Percentiles rank a stretch among this genome's conserved stretches.
These are phyloP conservation scores for Drosophila neotestacea DNA, from an alignment of 2,888 invertebrate genomes.

Conservation along the genomic window DNA sequence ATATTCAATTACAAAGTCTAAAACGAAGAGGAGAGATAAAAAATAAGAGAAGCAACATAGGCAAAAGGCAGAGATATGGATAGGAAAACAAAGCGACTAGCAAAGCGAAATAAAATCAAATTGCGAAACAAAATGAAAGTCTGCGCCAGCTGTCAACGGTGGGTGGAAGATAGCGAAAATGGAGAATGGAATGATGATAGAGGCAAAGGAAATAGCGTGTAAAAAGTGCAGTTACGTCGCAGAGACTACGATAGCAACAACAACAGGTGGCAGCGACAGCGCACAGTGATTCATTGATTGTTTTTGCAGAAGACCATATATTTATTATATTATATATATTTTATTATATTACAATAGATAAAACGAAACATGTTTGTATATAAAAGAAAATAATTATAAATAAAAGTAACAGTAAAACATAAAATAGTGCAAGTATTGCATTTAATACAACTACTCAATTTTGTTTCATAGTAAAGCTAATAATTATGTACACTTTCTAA, in stretches of 20 bases:
- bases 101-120: constrained; percentile 65
- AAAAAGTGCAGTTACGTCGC: constrained; percentile 41
- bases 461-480: too few species aligned
- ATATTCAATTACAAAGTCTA: constrained; percentile 73
- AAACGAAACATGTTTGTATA: neutral
- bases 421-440: too few species aligned
- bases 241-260: constrained; percentile 27
- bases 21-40: constrained; percentile 24
- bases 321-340: too few species aligned
- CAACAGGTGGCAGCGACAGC: constrained; percentile 66
- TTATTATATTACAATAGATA: too few species aligned
- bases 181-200: constrained; percentile 5
- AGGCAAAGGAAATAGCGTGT: constrained; percentile 41
- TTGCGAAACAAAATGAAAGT: constrained; percentile 59
- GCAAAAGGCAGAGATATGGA: constrained; percentile 8
- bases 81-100: constrained; percentile 38
- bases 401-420: too few species aligned
- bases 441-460: too few species aligned
- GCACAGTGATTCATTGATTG: constrained; percentile 33
- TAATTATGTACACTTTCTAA: too few species aligned
- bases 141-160: constrained; percentile 40
- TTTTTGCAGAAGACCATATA: neutral
- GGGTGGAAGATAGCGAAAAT: constrained; percentile 6
- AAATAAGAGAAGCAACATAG: constrained; percentile 21
- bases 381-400: neutral